phyloP scores from a whole-genome alignment of 1,140 invertebrate species.

The Radopholus similis region DNA sequence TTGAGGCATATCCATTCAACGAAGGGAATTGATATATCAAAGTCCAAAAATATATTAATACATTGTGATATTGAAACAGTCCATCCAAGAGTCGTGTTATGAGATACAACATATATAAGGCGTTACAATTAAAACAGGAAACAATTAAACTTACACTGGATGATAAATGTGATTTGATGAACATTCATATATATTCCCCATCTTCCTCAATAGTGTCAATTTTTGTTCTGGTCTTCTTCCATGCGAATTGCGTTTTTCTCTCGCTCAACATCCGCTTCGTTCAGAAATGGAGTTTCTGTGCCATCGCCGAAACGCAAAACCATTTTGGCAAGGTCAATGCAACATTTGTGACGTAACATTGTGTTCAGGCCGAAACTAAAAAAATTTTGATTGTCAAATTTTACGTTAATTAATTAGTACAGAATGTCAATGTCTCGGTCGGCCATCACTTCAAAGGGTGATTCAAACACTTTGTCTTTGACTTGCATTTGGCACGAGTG shows the following conservation, averaged over 20 bases:
- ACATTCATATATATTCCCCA: too few relatives aligned
- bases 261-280: slow-evolving; percentile 71
- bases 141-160: too few relatives aligned
- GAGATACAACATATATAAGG: too few relatives aligned
- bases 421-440: slow-evolving; percentile 98
- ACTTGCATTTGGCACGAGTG: slow-evolving; percentile 78
- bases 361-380: slow-evolving; percentile 77
- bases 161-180: too few relatives aligned
- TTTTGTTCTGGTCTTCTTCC: too few relatives aligned
- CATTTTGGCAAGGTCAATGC: slow-evolving; percentile 85
- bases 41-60: too few relatives aligned
- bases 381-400: neutral
- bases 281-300: slow-evolving; percentile 81
- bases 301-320: slow-evolving; percentile 87
- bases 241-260: slow-evolving; percentile 18
- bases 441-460: slow-evolving; percentile 92
- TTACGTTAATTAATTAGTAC: too few relatives aligned
- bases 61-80: too few relatives aligned
- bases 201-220: too few relatives aligned
- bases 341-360: slow-evolving; percentile 87
- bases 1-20: slow-evolving; percentile 34
- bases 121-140: too few relatives aligned
- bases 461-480: slow-evolving; percentile 77
- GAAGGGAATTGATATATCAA: too few relatives aligned
- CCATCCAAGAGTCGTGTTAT: too few relatives aligned